Evolutionary conservation across 1,140 invertebrate species (phyloP).

Genomic region (Dreissena rostriformis): DNA sequence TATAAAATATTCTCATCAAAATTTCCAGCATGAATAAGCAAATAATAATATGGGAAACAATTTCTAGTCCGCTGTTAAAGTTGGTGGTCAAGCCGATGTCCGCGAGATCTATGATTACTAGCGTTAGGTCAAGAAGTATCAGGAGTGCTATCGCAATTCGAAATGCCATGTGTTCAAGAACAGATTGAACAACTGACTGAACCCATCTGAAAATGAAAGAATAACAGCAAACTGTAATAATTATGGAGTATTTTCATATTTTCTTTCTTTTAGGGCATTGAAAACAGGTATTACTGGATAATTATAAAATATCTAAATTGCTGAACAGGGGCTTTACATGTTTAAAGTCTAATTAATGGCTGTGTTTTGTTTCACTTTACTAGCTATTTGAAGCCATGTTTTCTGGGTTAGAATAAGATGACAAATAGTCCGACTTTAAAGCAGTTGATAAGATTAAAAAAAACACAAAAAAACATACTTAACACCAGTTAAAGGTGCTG

Average conservation of each 20-base stretch:
- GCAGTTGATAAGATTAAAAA: not conserved
- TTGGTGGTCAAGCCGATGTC: conserved; percentile 64
- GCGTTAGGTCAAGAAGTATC: conserved; percentile 80
- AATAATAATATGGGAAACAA: conserved; percentile 79
- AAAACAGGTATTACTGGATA: not conserved
- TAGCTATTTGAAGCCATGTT: no score
- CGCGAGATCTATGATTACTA: conserved; percentile 80
- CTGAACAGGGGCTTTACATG: not conserved
- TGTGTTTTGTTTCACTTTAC: no score
- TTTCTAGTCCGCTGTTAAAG: conserved; percentile 66
- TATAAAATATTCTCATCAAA: conserved; percentile 78
- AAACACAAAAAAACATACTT: not conserved
- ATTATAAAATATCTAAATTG: not conserved
- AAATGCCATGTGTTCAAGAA: conserved; percentile 76
- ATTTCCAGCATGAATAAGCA: conserved; percentile 81
- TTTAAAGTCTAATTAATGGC: conserved; percentile 2
- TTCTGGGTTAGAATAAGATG: no score
- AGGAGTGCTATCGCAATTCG: conserved; percentile 76
- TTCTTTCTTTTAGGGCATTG: not conserved
- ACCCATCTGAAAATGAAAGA: conserved; percentile 67
- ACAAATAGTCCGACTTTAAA: no score
- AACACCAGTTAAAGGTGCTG: not conserved
- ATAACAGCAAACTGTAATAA: no score
- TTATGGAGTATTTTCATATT: no score
- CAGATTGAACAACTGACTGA: conserved; percentile 51